Base-by-base conservation (phyloP, 2,888 invertebrate genomes). In the Ernsta delagoae region DNA sequence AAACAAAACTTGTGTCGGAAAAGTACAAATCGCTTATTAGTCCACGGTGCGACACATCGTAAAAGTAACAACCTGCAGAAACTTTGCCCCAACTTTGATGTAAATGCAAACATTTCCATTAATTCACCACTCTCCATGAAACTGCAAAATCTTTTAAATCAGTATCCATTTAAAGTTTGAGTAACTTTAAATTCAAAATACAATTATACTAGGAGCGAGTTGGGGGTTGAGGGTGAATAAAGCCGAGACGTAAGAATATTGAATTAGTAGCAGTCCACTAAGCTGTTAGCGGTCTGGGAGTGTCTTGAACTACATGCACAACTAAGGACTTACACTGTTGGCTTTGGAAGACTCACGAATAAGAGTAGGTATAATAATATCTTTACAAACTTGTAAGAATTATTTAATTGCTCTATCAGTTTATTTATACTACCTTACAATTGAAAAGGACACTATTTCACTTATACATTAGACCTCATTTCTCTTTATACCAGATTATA, bases 111-210 rank as follows among this genome's bases (percentile, higher is more conserved):
- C 60, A 66, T 54, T 66, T 66, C 67, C 67, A 67, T 67, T 67
- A 61, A 61, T 56, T 66, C 60, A 66, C 66, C 60, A 66, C 66
- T 43, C 60, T 54, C 60, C 66, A 60, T 66, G 66, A 66, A 66
- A 60, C 66, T 66, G 66, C 65, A 66, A 54, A 56, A 67, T 67
- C 67, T 61, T 67, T 67, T 67, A 67, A 67, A 67, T 67, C 67
- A 61, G 67, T 67, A 61, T 56, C 67, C 67, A 67, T 67, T 67
- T 67, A 67, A 67, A 67, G 61, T 67, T 61, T 61, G 16, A 36
- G 43, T 67, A 67, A 67, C 45, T 67, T 67, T 67, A 67, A 67
- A 67, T 67, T 67, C 67, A 67, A 67, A 67, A 67, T 67, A 67
- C 60, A 54, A 67, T 67, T 67, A 67, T 61, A 61, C 61, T 45